Base-by-base conservation (phyloP, 2,888 invertebrate species). In the Dicyrtoma fusca region DNA sequence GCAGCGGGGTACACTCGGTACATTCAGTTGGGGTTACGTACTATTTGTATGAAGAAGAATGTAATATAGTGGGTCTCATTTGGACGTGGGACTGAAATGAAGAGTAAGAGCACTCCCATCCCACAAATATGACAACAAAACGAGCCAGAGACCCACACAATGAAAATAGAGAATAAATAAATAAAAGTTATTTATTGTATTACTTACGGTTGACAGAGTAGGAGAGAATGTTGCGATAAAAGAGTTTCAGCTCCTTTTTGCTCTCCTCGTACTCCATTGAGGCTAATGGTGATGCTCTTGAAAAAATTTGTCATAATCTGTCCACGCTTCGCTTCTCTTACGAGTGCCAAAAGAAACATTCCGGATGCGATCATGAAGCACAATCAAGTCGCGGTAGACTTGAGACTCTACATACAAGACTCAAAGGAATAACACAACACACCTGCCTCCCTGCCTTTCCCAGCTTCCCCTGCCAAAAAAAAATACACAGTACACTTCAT, bases 301-400 rank as follows among this genome's bases (percentile, higher is more conserved):
- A 68, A 68, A 66, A n/a, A 68, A 68, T 68, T 68, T 68, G 68
- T 68, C 68, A 68, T 68, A 68, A 59, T 68, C 68, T 66, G 55
- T 57, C 68, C 68, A 68, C 68, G 68, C 68, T 68, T 68, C 68
- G 68, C 68, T 68, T 68, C 55, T 68, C 42, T 57, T 59, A 59
- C 68, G 68, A 68, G 68, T 68, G 68, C 68, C 68, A 68, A 68
- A 57, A 68, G 68, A 57, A 68, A 57, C 57, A 68, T 68, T 68
- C 68, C 57, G 68, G 68, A 68, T 68, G 25, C 47, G 57, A 68
- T 66, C 55, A 66, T 34, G 59, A 59, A 14, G 19, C 42, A 61
- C 44, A 61, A 61, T 61, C 61, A 61, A 61, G 61, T 61, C 61
- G 61, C 34, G 34, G 34, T 3, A 34, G 34, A 34, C 34, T 34